A percentile compares a stretch with the other conserved stretches of the same genome.
Conservation (phyloP, 2,888 invertebrate genomes). For the Gastracanthus pulcherrimus region DNA sequence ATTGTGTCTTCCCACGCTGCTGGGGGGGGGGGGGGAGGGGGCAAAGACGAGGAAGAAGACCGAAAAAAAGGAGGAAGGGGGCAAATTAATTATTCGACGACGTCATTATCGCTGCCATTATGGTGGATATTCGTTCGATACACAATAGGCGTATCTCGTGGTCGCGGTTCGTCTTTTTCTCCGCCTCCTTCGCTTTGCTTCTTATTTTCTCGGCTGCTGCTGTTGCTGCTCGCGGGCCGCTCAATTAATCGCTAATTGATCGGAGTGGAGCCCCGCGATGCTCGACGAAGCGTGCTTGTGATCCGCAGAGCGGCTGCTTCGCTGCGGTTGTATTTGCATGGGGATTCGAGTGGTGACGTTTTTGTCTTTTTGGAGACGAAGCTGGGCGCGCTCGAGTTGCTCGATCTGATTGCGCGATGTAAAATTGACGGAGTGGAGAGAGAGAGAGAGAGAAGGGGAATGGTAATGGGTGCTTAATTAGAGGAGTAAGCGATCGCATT, state of each 20-base stretch:
- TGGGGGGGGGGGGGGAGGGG: neutral
- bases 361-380: neutral
- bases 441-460: neutral
- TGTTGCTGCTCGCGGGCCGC: neutral
- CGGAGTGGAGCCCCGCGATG: neutral
- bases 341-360: neutral
- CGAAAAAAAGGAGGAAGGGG: too few relatives aligned
- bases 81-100: slow-evolving; percentile 39
- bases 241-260: slow-evolving; percentile 55
- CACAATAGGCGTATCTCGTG: slow-evolving; percentile 19
- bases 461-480: neutral
- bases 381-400: neutral
- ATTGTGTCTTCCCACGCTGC: slow-evolving; percentile 35
- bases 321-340: slow-evolving; percentile 24
- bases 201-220: neutral
- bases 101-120: slow-evolving; percentile 43
- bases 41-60: too few relatives aligned
- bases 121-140: neutral
- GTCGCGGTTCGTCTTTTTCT: neutral
- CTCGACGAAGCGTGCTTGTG: neutral
- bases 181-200: neutral
- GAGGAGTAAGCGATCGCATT: neutral
- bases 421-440: neutral
- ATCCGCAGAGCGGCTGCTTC: neutral
- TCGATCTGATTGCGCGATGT: neutral